phyloP scores from a whole-genome alignment of 2,113 vertebrate species.

The Hippocampus barbouri region DNA sequence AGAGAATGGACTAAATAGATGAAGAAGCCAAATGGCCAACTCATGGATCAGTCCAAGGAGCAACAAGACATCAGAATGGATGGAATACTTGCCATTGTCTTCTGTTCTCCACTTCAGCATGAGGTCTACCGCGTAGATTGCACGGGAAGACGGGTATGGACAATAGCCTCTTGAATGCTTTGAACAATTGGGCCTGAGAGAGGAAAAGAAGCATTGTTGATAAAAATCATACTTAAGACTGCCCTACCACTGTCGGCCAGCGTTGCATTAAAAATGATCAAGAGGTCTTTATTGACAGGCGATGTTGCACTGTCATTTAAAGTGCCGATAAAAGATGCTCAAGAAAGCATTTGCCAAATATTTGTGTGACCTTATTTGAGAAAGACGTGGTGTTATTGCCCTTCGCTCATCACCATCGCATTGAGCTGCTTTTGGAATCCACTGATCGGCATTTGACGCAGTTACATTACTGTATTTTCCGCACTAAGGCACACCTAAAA shows the following conservation, averaged over 20 bases:
- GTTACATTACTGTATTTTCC: too few species aligned
- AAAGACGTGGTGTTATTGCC: too few species aligned
- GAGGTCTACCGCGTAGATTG: constrained; percentile 88
- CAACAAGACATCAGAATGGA: neutral
- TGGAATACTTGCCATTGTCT: constrained; percentile 72
- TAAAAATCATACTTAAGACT: neutral
- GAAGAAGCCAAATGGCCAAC: too few species aligned
- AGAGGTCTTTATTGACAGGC: neutral
- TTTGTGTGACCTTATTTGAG: too few species aligned
- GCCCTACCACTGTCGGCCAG: neutral
- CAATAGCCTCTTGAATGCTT: constrained; percentile 84
- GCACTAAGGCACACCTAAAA: too few species aligned
- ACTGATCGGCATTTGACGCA: too few species aligned
- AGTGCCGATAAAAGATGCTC: neutral
- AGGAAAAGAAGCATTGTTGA: neutral
- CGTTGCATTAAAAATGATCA: neutral
- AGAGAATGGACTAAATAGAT: too few species aligned
- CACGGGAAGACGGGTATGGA: constrained; percentile 83
- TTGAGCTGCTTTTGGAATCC: too few species aligned
- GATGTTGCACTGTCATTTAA: too few species aligned
- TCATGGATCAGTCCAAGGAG: too few species aligned
- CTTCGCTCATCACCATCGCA: too few species aligned
- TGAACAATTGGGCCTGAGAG: constrained; percentile 78
- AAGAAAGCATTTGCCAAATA: too few species aligned
- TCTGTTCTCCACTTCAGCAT: constrained; percentile 89